These are phyloP conservation scores for Synanceia verrucosa DNA, from an alignment of 2,797 vertebrate genomes.

Conservation along the genomic window DNA sequence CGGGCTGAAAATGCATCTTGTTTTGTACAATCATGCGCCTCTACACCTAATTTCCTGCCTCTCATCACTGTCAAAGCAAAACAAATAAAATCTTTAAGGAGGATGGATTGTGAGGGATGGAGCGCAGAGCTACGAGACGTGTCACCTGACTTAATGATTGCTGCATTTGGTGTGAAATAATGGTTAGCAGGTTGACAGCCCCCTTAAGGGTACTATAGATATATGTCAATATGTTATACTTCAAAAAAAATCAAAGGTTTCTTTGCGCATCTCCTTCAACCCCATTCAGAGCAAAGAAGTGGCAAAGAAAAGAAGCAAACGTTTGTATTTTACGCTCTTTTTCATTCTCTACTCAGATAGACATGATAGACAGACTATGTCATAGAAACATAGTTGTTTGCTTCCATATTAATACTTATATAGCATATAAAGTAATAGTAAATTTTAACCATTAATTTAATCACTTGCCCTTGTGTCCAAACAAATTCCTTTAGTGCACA, in stretches of 20 bases:
- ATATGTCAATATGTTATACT: background rate
- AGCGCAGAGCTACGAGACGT: background rate
- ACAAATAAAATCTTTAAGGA: constrained; percentile 54
- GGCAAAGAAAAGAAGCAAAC: background rate
- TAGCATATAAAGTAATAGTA: too few relatives aligned
- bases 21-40: constrained; percentile 18
- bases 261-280: background rate
- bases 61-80: constrained; percentile 54
- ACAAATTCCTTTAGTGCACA: background rate
- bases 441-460: background rate
- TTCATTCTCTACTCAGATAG: background rate
- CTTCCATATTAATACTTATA: too few relatives aligned
- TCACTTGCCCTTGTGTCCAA: background rate
- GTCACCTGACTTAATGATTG: constrained; percentile 8
- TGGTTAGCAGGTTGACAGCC: background rate
- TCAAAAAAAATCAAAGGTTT: background rate
- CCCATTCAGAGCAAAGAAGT: background rate
- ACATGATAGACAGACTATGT: background rate
- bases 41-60: constrained; percentile 56
- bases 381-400: background rate
- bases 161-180: background rate
- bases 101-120: constrained; percentile 39
- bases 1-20: constrained; percentile 24
- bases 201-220: background rate
- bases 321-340: too few relatives aligned